A percentile compares a stretch with the other conserved stretches of the same genome.
These are phyloP conservation scores for Dastarcus helophoroides DNA, from an alignment of 2,888 invertebrate species.

Conservation along the genomic window DNA sequence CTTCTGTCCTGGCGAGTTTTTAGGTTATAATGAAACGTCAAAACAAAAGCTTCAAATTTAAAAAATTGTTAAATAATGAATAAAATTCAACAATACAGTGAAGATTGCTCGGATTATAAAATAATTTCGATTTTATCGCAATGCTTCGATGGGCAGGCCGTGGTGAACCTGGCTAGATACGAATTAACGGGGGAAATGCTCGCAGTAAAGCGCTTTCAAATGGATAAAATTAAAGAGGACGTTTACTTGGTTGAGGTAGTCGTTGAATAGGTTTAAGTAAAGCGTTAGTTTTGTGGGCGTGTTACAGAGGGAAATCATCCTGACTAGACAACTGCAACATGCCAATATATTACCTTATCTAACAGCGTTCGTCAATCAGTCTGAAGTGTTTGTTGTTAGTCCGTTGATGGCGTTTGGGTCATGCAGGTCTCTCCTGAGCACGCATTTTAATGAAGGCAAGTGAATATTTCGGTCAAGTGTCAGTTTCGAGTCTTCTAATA, in stretches of 20 bases:
- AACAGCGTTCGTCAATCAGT: slow-evolving; percentile 65
- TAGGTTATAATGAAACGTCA: too few relatives aligned
- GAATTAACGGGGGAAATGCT: slow-evolving; percentile 53
- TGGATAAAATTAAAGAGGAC: slow-evolving; percentile 58
- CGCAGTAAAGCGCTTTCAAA: slow-evolving; percentile 63
- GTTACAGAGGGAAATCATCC: slow-evolving; percentile 65
- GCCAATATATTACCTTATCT: slow-evolving; percentile 65
- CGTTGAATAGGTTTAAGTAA: slow-evolving; percentile 1
- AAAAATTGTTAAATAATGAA: neutral
- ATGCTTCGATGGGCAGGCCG: slow-evolving; percentile 58
- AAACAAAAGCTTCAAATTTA: too few relatives aligned
- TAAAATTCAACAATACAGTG: slow-evolving; percentile 1
- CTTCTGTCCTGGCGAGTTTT: too few relatives aligned
- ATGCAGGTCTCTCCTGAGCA: slow-evolving; percentile 64
- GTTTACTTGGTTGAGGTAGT: slow-evolving; percentile 43
- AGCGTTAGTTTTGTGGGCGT: slow-evolving; percentile 8
- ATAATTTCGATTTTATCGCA: slow-evolving; percentile 55
- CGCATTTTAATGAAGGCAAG: slow-evolving; percentile 52
- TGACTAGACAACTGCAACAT: slow-evolving; percentile 67
- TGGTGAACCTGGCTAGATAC: slow-evolving; percentile 60
- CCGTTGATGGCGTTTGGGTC: slow-evolving; percentile 80
- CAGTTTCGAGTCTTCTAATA: neutral
- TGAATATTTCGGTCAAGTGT: neutral
- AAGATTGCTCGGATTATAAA: slow-evolving; percentile 46
- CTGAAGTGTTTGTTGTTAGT: slow-evolving; percentile 66